Conservation (phyloP, 2,888 invertebrate genomes). For the Marronus borbonicus region DNA sequence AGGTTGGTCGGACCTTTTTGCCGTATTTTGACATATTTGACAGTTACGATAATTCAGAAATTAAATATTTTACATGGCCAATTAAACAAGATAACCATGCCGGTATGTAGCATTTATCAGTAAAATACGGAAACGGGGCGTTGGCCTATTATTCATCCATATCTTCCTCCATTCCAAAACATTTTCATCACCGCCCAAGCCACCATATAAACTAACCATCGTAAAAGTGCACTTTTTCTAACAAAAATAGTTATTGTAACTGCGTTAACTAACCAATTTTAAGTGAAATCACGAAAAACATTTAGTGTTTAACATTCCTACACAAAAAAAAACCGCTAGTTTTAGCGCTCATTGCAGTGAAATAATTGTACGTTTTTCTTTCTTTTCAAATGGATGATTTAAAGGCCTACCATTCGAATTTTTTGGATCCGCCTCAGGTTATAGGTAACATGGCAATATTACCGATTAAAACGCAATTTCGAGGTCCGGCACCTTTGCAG, state of each 20-base stretch:
- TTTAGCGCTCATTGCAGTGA: constrained; percentile 6
- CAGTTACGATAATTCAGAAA: constrained; percentile 23
- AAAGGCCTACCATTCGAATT: constrained; percentile 96
- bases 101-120: constrained; percentile 44
- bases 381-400: constrained; percentile 59
- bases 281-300: constrained; percentile 22
- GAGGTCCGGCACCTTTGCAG: constrained; percentile 91
- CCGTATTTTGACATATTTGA: constrained; percentile 24
- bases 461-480: constrained; percentile 90
- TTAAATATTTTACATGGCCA: constrained; percentile 27
- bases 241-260: constrained; percentile 6
- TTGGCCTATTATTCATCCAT: constrained; percentile 40
- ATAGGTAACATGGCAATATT: constrained; percentile 95
- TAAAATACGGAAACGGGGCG: constrained; percentile 46
- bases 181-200: constrained; percentile 19
- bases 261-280: constrained; percentile 3
- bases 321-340: not conserved
- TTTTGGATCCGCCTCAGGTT: constrained; percentile 80
- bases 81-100: constrained; percentile 46
- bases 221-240: constrained; percentile 8
- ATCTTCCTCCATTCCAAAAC: constrained; percentile 36
- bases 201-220: constrained; percentile 13
- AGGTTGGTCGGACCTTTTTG: constrained; percentile 14
- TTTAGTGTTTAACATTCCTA: constrained; percentile 11
- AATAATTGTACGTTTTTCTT: constrained; percentile 30